Evolutionary conservation across 2,113 vertebrate species (phyloP).

Genomic region (Microcebus griseorufus): DNA sequence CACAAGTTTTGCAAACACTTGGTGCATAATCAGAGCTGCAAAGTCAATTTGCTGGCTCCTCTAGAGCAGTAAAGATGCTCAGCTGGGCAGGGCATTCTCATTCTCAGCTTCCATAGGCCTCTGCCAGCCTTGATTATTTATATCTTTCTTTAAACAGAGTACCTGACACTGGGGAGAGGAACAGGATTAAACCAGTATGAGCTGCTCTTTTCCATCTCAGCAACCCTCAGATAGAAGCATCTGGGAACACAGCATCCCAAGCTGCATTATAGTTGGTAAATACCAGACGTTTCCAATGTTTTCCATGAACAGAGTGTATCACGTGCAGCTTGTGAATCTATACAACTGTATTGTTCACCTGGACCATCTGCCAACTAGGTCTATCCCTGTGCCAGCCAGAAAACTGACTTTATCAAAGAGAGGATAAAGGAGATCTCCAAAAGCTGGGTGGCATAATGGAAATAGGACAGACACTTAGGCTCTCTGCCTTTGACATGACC

Average conservation of each 20-base stretch:
- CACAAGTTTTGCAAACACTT: slow-evolving; percentile 15
- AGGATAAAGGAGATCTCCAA: too few relatives aligned
- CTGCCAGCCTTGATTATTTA: background rate
- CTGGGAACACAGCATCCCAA: too few relatives aligned
- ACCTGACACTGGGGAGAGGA: background rate
- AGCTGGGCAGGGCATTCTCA: background rate
- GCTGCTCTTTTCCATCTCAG: background rate
- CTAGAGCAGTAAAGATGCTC: background rate
- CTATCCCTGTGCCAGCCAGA: background rate
- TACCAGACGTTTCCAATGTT: background rate
- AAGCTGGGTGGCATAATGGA: background rate
- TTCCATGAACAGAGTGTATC: background rate
- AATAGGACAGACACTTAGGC: background rate
- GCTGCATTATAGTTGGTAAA: background rate
- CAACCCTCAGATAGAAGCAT: background rate
- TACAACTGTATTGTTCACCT: background rate
- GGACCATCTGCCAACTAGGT: background rate
- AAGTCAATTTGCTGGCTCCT: background rate
- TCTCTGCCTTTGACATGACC: fast-evolving
- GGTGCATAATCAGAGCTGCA: slow-evolving; percentile 8
- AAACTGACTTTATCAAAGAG: background rate
- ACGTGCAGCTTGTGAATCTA: background rate
- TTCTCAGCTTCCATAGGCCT: background rate
- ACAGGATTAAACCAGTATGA: background rate
- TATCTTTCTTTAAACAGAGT: background rate